Evolutionary conservation across 2,113 vertebrate genomes (phyloP).

Genomic region (Crotalus helleri): DNA sequence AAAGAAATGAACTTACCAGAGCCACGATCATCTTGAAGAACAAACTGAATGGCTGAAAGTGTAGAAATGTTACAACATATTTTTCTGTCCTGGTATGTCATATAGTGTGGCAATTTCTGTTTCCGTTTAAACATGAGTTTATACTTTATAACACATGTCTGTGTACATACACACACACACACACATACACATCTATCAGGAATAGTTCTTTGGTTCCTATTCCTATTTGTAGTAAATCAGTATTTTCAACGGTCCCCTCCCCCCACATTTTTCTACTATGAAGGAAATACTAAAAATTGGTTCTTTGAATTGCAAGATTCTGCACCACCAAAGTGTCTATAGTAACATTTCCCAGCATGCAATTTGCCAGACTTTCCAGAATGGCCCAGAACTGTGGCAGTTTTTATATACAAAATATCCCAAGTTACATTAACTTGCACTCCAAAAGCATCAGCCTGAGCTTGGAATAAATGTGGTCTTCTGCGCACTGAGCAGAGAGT

Average conservation of each 20-base stretch:
- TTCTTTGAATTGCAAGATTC: not conserved
- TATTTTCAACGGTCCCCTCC: not conserved
- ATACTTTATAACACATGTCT: not conserved
- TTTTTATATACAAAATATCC: not conserved
- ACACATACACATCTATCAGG: not conserved
- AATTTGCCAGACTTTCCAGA: not conserved
- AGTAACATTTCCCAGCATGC: not conserved
- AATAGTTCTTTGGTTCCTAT: not conserved
- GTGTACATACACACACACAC: not conserved
- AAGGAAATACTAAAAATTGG: not conserved
- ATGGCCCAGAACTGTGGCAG: not conserved
- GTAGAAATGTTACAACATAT: rapidly evolving
- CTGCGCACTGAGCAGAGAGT: not conserved
- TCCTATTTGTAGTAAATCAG: not conserved
- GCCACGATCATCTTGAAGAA: not conserved
- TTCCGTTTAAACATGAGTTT: not conserved
- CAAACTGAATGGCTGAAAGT: not conserved
- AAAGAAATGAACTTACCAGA: conserved; percentile 16
- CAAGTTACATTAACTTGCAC: not conserved
- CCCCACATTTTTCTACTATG: not conserved
- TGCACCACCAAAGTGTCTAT: not conserved
- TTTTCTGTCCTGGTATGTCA: not conserved
- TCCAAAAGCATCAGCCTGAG: not conserved
- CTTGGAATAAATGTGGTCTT: not conserved
- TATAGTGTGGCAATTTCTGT: not conserved